Evolutionary conservation across 2,113 vertebrate species (phyloP).

Genomic region (Rattus rattus): DNA sequence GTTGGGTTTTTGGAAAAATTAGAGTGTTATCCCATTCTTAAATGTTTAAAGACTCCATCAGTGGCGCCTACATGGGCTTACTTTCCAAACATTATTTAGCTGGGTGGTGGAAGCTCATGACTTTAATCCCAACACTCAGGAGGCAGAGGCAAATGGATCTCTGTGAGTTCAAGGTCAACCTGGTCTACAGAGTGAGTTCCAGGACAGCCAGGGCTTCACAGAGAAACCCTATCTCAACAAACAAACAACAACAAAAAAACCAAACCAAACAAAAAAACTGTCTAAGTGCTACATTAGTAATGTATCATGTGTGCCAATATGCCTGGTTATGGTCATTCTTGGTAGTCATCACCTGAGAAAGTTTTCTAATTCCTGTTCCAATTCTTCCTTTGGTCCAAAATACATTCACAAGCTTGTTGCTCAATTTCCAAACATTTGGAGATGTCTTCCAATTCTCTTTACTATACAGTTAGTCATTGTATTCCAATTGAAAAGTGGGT

Average conservation of each 20-base stretch:
- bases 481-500: neutral
- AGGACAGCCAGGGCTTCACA: neutral
- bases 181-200: neutral
- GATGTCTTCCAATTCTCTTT: neutral
- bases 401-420: neutral
- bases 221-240: neutral
- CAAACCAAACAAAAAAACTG: no score
- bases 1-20: neutral
- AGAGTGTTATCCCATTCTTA: neutral
- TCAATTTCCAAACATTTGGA: constrained; percentile 33
- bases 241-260: neutral
- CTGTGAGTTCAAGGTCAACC: neutral
- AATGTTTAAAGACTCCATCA: neutral
- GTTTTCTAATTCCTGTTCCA: constrained; percentile 9
- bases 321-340: neutral
- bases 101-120: neutral
- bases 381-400: constrained; percentile 7
- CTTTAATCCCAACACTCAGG: neutral
- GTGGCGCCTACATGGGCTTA: neutral
- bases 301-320: neutral
- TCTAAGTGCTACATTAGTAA: neutral
- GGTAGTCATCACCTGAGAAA: constrained; percentile 12
- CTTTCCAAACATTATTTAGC: neutral
- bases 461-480: neutral
- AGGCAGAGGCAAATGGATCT: neutral